Conservation (phyloP, 2,113 vertebrate genomes). For the Pogonocichla stellata region DNA sequence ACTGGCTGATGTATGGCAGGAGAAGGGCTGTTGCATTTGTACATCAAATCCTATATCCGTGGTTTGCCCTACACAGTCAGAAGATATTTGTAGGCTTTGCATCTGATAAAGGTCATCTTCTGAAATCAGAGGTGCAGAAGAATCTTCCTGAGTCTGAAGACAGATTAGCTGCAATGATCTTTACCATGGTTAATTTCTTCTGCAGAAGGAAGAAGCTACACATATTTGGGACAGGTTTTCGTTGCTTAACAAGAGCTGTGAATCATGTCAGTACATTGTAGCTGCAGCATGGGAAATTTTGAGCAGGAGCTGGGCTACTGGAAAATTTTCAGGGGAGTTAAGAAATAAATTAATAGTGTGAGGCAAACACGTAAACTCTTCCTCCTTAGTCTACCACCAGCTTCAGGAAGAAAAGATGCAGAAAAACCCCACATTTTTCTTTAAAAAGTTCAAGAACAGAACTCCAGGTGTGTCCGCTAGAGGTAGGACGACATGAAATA, state of each 20-base stretch:
- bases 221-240: neutral
- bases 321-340: neutral
- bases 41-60: neutral
- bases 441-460: neutral
- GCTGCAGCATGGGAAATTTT: neutral
- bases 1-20: neutral
- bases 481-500: neutral
- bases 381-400: neutral
- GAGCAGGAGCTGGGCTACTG: neutral
- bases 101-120: conserved; percentile 47
- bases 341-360: neutral
- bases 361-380: neutral
- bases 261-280: neutral
- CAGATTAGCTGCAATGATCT: neutral
- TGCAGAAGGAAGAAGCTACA: neutral
- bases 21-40: neutral
- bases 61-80: neutral
- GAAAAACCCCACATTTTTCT: neutral
- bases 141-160: conserved; percentile 2
- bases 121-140: conserved; percentile 25
- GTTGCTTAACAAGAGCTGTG: neutral
- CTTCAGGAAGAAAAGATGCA: neutral
- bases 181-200: conserved; percentile 8
- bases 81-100: neutral
- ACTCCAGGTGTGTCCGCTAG: neutral